Evolutionary conservation across 2,113 vertebrate genomes (phyloP).

Genomic region (Acanthisitta chloris): DNA sequence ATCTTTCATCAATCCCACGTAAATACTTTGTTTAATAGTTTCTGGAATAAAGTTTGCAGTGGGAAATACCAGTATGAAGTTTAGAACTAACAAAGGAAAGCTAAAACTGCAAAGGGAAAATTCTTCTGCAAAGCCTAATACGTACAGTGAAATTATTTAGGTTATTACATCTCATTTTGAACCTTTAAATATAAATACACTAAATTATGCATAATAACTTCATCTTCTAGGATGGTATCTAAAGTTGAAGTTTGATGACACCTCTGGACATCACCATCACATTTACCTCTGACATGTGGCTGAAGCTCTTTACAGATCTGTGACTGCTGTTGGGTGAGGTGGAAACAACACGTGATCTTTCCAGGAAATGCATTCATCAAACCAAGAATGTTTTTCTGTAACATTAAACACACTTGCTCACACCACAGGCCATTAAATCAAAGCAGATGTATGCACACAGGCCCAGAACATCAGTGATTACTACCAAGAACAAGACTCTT

Average conservation of each 20-base stretch:
- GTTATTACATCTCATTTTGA: neutral
- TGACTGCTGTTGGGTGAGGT: conserved; percentile 84
- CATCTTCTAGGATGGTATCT: neutral
- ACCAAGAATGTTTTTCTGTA: conserved; percentile 84
- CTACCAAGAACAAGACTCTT: neutral
- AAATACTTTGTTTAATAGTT: neutral
- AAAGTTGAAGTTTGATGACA: neutral
- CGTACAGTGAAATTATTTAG: neutral
- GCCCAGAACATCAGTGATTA: neutral
- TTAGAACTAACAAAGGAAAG: neutral
- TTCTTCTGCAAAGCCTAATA: neutral
- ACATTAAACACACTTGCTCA: conserved; percentile 67
- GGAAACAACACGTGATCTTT: conserved; percentile 85
- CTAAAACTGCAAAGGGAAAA: neutral
- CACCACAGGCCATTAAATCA: conserved; percentile 37
- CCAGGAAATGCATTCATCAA: conserved; percentile 83
- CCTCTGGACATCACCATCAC: neutral
- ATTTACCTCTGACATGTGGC: conserved; percentile 83
- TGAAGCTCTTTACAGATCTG: conserved; percentile 78
- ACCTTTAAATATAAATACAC: neutral
- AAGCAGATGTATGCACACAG: conserved; percentile 49
- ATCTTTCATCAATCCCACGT: neutral
- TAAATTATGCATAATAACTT: neutral
- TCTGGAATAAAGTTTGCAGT: neutral
- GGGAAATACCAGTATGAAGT: neutral